phyloP scores from a whole-genome alignment of 2,888 invertebrate genomes.

The Phymatocera aterrima region DNA sequence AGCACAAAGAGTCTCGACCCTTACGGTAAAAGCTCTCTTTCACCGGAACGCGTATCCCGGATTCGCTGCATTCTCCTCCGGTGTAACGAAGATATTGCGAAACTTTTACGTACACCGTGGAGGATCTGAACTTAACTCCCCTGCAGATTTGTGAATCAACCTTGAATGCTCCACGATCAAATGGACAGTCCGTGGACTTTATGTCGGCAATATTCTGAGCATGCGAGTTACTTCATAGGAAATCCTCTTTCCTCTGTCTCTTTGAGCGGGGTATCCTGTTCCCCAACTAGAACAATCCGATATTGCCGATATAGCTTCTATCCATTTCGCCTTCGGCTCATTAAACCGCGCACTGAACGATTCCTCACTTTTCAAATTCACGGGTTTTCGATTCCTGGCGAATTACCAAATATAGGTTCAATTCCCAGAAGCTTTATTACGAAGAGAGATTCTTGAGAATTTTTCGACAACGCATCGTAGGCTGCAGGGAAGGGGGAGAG shows the following conservation, averaged over 20 bases:
- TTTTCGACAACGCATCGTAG: too few species aligned
- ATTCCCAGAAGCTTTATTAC: background rate
- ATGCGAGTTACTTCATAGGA: background rate
- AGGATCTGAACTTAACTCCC: background rate
- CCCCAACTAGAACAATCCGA: too few species aligned
- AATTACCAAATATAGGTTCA: background rate
- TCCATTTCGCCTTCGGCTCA: background rate
- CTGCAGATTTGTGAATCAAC: slow-evolving; percentile 17
- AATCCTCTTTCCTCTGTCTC: background rate
- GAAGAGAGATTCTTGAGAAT: background rate
- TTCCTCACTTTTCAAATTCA: background rate
- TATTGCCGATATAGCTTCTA: background rate
- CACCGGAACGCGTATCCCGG: background rate
- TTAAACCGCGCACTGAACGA: background rate
- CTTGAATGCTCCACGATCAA: background rate
- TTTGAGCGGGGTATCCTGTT: background rate
- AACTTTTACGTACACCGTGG: background rate
- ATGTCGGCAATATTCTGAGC: background rate
- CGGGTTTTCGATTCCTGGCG: background rate
- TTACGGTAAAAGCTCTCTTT: slow-evolving; percentile 1
- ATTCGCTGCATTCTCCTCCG: background rate
- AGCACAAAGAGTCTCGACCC: background rate
- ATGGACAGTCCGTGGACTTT: slow-evolving; percentile 16
- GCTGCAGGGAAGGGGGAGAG: too few species aligned
- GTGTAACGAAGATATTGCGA: slow-evolving; percentile 11